phyloP scores from a whole-genome alignment of 2,888 invertebrate genomes.

The Keiferia lycopersicella region DNA sequence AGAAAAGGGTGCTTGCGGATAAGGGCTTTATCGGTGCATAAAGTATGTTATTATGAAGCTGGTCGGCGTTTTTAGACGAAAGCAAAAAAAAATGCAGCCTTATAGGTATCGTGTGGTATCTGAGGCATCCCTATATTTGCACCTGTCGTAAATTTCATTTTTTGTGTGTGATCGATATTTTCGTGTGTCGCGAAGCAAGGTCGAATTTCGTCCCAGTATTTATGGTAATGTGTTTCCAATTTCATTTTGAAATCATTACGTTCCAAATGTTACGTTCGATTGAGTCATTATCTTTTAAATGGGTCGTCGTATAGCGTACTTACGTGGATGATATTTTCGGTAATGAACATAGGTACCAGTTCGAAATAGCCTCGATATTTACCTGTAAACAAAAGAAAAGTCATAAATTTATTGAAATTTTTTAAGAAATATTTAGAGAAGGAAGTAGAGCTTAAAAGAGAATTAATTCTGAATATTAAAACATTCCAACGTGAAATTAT shows the following conservation, averaged over 20 bases:
- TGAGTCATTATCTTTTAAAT: neutral
- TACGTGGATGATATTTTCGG: neutral
- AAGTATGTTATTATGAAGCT: slow-evolving; percentile 75
- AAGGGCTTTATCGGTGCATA: slow-evolving; percentile 75
- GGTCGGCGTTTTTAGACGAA: slow-evolving; percentile 45
- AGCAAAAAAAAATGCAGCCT: slow-evolving; percentile 51
- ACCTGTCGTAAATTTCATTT: slow-evolving; percentile 63
- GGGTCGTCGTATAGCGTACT: neutral
- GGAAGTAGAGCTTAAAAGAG: neutral
- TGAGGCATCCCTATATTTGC: slow-evolving; percentile 63
- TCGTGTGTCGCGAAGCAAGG: slow-evolving; percentile 6
- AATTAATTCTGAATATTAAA: slow-evolving; percentile 7
- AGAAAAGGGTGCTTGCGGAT: slow-evolving; percentile 70
- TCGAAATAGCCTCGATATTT: slow-evolving; percentile 37
- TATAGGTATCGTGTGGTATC: slow-evolving; percentile 58
- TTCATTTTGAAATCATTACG: neutral
- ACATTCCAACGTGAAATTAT: slow-evolving; percentile 1
- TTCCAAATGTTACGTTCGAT: neutral
- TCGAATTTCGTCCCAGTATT: neutral
- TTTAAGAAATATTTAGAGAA: no score
- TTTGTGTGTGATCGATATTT: slow-evolving; percentile 39
- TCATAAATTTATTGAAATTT: no score
- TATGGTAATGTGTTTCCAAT: neutral
- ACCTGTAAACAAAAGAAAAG: slow-evolving; percentile 40
- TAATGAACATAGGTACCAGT: neutral